These are phyloP conservation scores for Lysandra bellargus DNA, from an alignment of 2,888 invertebrate genomes.

Conservation along the genomic window DNA sequence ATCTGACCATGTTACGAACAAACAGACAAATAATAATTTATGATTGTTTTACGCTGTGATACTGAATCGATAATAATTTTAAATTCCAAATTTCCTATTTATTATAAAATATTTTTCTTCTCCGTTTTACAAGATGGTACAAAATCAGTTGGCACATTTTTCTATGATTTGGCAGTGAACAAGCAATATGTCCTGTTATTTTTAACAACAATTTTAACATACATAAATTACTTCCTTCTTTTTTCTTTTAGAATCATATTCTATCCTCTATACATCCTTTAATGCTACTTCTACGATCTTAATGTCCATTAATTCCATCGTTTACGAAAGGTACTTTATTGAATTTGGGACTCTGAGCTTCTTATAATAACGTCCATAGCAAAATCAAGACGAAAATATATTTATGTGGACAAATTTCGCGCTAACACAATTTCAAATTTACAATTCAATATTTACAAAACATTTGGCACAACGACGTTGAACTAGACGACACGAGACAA, in stretches of 20 bases:
- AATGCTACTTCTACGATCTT: conserved; percentile 7
- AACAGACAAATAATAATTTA: neutral
- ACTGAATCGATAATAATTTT: neutral
- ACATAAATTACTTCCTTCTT: neutral
- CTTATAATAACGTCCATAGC: conserved; percentile 17
- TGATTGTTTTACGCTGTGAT: neutral
- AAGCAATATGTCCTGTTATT: neutral
- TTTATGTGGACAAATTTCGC: conserved; percentile 1
- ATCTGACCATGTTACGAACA: neutral
- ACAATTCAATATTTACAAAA: conserved; percentile 36
- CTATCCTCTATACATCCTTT: neutral
- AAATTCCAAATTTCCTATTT: neutral
- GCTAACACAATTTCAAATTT: neutral
- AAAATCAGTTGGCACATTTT: neutral
- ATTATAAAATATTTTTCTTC: neutral
- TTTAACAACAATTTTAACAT: neutral
- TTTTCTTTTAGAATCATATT: neutral
- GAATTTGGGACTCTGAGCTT: conserved; percentile 32
- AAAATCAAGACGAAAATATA: conserved; percentile 22
- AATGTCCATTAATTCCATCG: neutral
- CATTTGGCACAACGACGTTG: conserved; percentile 76
- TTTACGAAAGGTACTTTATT: conserved; percentile 31
- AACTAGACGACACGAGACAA: neutral
- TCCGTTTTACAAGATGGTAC: neutral
- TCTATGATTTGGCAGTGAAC: conserved; percentile 8